Conservation (phyloP, 2,113 vertebrate species). For the Mandrillus leucophaeus region DNA sequence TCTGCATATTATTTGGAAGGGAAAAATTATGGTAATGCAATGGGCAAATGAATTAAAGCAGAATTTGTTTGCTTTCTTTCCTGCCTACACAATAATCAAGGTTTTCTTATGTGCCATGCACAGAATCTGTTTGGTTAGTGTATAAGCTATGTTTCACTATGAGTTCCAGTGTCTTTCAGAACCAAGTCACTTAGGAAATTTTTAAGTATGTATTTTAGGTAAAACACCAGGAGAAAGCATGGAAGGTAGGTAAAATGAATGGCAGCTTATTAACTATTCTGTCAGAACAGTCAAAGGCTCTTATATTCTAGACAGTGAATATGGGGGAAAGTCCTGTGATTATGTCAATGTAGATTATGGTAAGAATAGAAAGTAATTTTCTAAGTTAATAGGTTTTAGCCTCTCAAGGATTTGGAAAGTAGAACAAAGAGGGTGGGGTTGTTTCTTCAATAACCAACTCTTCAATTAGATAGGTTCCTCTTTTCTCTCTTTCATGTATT, state of each 20-base stretch:
- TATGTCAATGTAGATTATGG: not conserved
- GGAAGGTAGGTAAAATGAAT: not conserved
- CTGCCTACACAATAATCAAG: constrained; percentile 51
- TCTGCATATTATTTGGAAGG: constrained; percentile 80
- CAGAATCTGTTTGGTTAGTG: not conserved
- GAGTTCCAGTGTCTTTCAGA: not conserved
- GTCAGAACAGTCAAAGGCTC: not conserved
- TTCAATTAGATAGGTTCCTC: not conserved
- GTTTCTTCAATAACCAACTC: not conserved
- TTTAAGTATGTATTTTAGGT: not conserved
- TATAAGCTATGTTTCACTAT: not conserved
- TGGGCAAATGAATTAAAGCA: constrained; percentile 77
- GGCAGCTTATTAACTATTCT: not conserved
- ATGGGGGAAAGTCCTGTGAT: not conserved
- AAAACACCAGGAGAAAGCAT: not conserved
- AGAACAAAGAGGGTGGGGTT: not conserved
- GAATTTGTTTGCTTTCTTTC: constrained; percentile 76
- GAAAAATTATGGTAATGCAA: constrained; percentile 77
- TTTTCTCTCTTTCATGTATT: not conserved
- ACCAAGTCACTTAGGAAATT: not conserved
- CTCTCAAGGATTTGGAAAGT: not conserved
- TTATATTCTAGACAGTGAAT: not conserved
- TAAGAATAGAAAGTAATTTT: not conserved
- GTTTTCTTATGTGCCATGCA: not conserved
- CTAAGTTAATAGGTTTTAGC: not conserved